Evolutionary conservation across 1,140 invertebrate genomes (phyloP), one percentile per base, ranked within the genome.

Genomic region (Drosophila pandora): DNA sequence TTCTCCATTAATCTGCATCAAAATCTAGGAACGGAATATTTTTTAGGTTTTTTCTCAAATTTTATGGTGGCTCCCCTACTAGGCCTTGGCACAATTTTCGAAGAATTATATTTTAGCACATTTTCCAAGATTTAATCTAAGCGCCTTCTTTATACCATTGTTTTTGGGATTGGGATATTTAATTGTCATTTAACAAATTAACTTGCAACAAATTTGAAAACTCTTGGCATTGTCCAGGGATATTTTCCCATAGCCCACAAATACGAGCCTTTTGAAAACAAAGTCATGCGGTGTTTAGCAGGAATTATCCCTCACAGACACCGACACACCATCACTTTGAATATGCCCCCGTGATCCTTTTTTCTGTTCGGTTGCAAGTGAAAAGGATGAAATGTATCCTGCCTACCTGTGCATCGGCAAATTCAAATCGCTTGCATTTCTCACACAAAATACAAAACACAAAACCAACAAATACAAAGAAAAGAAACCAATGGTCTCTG

Each of bases 351-450:
- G 70, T 55, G 78, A 82, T 87, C 83, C 82, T 82, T 87, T 81
- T 80, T 30, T 62, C 17, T 17, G 17, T 64, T 73, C 64, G 49
- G 73, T 41, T 55, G 41, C 45, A 69, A 30, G 60, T 68, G 34
- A 84, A 82, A 84, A 67, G 80, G 82, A 65, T 87, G 50, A 80
- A 65, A 74, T 62, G 55, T 60, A 65, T 48, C 69, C 60, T 70
- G 41, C 8, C 82, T 87, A 79, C 82, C 83, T 87, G 84, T 87
- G 52, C 53, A 62, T 28, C 62, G 65, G 49, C 57, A 67, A 88
- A 87, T 88, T 88, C 62, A 87, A 87, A 89, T 87, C 65, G 75
- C 63, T 67, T 88, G 79, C 83, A 67, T 79, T 87, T 85, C 80
- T 87, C 83, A 87, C 82, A 78, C 32, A 49, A 13, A 59, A 9